A percentile compares a stretch with the other conserved stretches of the same genome.
Conservation (phyloP, 2,113 vertebrate species). For the Peucedramus taeniatus region DNA sequence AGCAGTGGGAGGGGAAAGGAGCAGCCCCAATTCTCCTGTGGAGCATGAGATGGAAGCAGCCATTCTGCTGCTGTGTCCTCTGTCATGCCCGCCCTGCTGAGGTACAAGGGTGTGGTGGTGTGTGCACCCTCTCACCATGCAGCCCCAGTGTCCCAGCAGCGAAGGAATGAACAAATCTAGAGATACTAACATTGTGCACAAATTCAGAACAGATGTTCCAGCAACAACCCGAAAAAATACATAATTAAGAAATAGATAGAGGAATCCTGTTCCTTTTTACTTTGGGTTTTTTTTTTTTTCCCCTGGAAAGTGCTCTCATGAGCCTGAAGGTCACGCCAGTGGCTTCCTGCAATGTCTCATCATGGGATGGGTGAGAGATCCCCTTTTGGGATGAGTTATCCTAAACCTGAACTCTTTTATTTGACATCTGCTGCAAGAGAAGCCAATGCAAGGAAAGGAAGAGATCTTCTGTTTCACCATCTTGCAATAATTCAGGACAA, state of each 20-base stretch:
- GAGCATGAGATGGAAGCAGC: not conserved
- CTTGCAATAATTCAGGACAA: conserved; percentile 67
- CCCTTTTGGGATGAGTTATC: not conserved
- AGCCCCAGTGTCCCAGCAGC: not conserved
- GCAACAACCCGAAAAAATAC: not conserved
- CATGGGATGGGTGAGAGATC: not conserved
- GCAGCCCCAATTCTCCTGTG: not conserved
- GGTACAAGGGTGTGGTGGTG: fast-evolving
- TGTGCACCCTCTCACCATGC: not conserved
- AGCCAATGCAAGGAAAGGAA: conserved; percentile 22
- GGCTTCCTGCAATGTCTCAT: not conserved
- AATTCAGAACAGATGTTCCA: conserved; percentile 58
- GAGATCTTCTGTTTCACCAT: conserved; percentile 52
- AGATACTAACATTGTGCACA: not conserved
- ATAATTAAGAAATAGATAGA: not conserved
- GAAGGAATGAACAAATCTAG: not conserved
- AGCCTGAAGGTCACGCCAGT: not conserved
- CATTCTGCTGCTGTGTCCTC: not conserved
- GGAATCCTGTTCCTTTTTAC: not conserved
- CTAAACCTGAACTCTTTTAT: conserved; percentile 19
- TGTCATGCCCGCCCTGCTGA: fast-evolving
- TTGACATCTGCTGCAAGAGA: conserved; percentile 56
- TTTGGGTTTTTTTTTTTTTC: not conserved
- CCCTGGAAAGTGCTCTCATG: conserved; percentile 9
- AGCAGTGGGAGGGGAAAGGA: not conserved